Evolutionary conservation across 2,113 vertebrate genomes (phyloP).

Genomic region (Carassius carassius): DNA sequence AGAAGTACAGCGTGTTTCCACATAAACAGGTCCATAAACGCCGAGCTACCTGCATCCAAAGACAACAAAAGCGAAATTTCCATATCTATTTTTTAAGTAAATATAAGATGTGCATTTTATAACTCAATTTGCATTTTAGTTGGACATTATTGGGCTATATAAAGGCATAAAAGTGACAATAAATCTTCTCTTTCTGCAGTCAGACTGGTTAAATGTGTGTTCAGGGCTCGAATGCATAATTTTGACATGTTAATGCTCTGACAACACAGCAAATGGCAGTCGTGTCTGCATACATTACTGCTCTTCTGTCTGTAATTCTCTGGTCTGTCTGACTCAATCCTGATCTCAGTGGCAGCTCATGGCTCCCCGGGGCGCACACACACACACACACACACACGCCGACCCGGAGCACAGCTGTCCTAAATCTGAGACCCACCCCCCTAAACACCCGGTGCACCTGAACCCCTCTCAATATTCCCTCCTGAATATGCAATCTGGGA

Average conservation of each 20-base stretch:
- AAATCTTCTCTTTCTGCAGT: background rate
- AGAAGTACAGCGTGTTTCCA: slow-evolving; percentile 83
- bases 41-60: slow-evolving; percentile 74
- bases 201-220: background rate
- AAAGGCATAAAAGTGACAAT: background rate
- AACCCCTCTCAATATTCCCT: slow-evolving; percentile 39
- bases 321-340: slow-evolving; percentile 57
- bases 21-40: slow-evolving; percentile 84
- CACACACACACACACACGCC: background rate
- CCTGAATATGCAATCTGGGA: slow-evolving; percentile 3
- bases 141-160: background rate
- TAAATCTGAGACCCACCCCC: slow-evolving; percentile 11
- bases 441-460: slow-evolving; percentile 51
- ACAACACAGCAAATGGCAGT: background rate
- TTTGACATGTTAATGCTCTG: background rate
- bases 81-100: background rate
- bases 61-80: background rate
- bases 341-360: slow-evolving; percentile 29
- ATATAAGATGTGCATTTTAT: background rate
- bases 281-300: slow-evolving; percentile 22
- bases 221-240: background rate
- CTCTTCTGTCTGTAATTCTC: slow-evolving; percentile 43
- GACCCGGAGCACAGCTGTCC: slow-evolving; percentile 39
- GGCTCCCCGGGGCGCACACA: slow-evolving; percentile 34
- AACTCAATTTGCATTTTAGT: background rate